phyloP scores from a whole-genome alignment of 1,140 invertebrate species.

The Plectrocnemia conspersa region DNA sequence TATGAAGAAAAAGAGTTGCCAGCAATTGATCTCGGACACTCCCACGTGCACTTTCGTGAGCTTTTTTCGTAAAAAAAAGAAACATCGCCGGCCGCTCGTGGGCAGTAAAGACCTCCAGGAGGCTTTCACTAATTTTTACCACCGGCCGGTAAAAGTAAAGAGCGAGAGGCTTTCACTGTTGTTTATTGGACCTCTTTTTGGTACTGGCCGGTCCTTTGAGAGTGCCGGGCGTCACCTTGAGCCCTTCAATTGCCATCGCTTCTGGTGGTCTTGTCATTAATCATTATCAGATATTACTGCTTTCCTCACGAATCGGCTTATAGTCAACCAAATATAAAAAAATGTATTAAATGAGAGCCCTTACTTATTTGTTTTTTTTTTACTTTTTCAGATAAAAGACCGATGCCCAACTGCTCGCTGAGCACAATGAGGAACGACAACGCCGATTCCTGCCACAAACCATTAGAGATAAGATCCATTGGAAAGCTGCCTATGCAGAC shows the following conservation, averaged over 20 bases:
- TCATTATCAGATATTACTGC: neutral
- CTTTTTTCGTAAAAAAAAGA: neutral
- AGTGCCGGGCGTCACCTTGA: constrained; percentile 18
- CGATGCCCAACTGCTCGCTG: neutral
- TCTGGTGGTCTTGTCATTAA: constrained; percentile 22
- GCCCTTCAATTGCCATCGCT: constrained; percentile 11
- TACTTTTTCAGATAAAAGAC: constrained; percentile 13
- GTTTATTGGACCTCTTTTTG: constrained; percentile 26
- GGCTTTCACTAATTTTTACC: constrained; percentile 6
- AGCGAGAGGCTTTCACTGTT: constrained; percentile 30
- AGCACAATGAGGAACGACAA: constrained; percentile 31
- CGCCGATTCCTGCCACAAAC: constrained; percentile 21
- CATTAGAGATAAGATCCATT: constrained; percentile 26
- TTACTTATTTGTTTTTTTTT: constrained; percentile 1
- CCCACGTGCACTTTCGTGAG: neutral
- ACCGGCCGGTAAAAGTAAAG: constrained; percentile 1
- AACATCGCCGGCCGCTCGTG: neutral
- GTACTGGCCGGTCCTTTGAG: constrained; percentile 25
- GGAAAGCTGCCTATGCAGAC: constrained; percentile 25
- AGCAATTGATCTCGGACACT: too few relatives aligned
- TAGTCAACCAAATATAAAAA: too few relatives aligned
- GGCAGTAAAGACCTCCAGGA: constrained; percentile 3
- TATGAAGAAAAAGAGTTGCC: too few relatives aligned
- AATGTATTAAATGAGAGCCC: too few relatives aligned
- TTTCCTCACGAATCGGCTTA: constrained; percentile 13